Evolutionary conservation across 2,797 vertebrate genomes (phyloP), one percentile per base, ranked within the genome.

Genomic region (Heterohyrax brucei): DNA sequence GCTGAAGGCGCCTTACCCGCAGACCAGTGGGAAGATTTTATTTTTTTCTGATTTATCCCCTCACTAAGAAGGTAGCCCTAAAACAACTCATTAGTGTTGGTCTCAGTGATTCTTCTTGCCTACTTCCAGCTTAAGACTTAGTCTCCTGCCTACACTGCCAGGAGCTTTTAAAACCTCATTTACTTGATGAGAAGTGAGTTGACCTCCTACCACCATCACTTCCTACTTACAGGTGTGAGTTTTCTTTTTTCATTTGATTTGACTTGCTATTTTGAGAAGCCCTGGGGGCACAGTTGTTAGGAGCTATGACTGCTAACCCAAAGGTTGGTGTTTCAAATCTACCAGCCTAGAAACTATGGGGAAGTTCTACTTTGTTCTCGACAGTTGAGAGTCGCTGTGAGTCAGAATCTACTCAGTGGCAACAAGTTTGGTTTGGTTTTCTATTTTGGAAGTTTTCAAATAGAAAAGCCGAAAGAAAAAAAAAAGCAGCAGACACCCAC

Each of bases 241-340:
- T 87, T 96, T 56, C 6, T 73, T 61, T 91, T 87, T 26, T 81
- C 73, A 24, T 56, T 87, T 93, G 39, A 92, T 75, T 89, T 61
- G 18, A 73, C 16, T 79, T 39, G 83, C 84, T 83, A 61, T 53
- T 87, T 61, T 75, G 39, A 21, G 21, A 79, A 78, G 53, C 53
- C 53, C 53, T 56, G 53, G 12, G 13, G 53, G 53, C 3, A 16
- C 53, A 56, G 12, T 13, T 56, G 53, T 56, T 56, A 56, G 18
- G 53, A 56, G 53, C 53, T 56, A 56, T 16, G 18, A 13, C 53
- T 56, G 53, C 53, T 56, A 56, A 56, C 53, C 53, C 13, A 56
- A 56, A 10, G 53, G 53, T 56, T 16, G 53, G 12, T 16, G 18
- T 12, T 56, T 56, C 3, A 16, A 56, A 56, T 56, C 9, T 8